Evolutionary conservation across 1,140 invertebrate genomes (phyloP).

Genomic region (Dendroctonus valens): DNA sequence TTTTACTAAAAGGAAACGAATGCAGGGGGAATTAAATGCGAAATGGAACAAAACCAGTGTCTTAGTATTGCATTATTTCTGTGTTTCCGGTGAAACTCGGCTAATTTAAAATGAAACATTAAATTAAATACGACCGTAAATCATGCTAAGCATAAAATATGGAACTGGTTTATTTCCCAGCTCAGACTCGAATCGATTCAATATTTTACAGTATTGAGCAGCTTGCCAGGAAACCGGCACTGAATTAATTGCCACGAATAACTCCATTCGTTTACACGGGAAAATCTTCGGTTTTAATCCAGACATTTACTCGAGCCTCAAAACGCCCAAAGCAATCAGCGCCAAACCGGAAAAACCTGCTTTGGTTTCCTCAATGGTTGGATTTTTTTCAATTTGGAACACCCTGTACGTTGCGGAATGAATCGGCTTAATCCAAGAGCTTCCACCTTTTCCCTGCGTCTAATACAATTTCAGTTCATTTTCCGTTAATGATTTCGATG

Average conservation of each 20-base stretch:
- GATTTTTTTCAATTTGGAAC: too few species aligned
- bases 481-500: too few species aligned
- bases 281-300: not conserved
- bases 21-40: not conserved
- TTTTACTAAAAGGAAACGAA: not conserved
- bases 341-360: too few species aligned
- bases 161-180: not conserved
- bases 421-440: too few species aligned
- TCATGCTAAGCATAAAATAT: constrained; percentile 1
- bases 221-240: not conserved
- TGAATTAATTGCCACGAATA: not conserved
- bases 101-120: not conserved
- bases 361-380: too few species aligned
- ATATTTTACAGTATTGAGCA: not conserved
- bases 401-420: too few species aligned
- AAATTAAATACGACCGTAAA: constrained; percentile 1
- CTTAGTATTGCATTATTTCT: too few species aligned
- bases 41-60: too few species aligned
- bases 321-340: too few species aligned
- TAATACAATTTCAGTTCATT: too few species aligned
- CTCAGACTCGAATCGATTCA: not conserved
- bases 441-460: too few species aligned
- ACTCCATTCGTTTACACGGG: not conserved
- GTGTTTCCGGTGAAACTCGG: not conserved
- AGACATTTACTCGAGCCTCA: too few species aligned